A percentile compares a stretch with the other conserved stretches of the same genome.
Evolutionary conservation across 2,797 vertebrate species (phyloP).

Genomic region (Myiothlypis coronata): DNA sequence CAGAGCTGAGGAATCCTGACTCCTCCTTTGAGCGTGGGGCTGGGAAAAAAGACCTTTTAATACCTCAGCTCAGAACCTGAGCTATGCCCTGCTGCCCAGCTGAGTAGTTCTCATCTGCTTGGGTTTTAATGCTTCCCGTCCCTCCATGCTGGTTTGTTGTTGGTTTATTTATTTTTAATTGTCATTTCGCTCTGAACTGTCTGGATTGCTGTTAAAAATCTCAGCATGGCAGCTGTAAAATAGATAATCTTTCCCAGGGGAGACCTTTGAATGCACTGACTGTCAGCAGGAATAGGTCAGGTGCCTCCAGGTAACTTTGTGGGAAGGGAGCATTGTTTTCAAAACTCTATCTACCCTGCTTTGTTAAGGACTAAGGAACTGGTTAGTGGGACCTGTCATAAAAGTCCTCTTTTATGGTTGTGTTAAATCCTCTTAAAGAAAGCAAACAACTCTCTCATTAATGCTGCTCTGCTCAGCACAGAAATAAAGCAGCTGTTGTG

Average conservation of each 20-base stretch:
- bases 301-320: not conserved
- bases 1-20: not conserved
- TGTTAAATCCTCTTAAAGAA: not conserved
- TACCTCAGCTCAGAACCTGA: not conserved
- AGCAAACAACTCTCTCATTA: not conserved
- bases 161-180: not conserved
- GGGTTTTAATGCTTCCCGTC: not conserved
- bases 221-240: constrained; percentile 10
- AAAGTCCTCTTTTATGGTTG: not conserved
- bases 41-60: not conserved
- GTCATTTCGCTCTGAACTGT: not conserved
- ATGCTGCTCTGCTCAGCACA: not conserved
- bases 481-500: constrained; percentile 26
- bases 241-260: not conserved
- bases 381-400: not conserved
- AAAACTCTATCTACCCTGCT: not conserved
- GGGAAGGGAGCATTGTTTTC: not conserved
- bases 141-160: not conserved
- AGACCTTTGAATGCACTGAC: not conserved
- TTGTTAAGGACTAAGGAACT: not conserved
- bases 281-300: not conserved
- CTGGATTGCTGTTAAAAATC: constrained; percentile 5
- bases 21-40: accelerated
- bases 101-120: not conserved
- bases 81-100: not conserved